Evolutionary conservation across 2,113 vertebrate genomes (phyloP).

Genomic region (Festucalex cinctus): DNA sequence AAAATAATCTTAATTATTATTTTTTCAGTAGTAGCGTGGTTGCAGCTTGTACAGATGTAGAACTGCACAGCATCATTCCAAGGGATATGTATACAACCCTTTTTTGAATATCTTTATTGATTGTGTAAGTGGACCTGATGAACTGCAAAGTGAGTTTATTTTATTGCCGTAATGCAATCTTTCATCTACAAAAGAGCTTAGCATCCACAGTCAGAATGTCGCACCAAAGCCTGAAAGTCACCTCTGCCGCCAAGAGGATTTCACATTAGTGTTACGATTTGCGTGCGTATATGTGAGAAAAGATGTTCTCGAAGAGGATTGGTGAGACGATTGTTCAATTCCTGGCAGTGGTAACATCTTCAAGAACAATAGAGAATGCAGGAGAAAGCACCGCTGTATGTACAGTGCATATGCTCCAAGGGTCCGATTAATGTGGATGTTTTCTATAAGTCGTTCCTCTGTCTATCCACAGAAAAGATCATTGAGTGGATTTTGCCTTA

Average conservation of each 20-base stretch:
- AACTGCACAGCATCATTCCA: background rate
- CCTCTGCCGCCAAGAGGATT: background rate
- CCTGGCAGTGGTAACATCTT: background rate
- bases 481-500: conserved; percentile 79
- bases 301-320: background rate
- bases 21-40: background rate
- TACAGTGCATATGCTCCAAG: background rate
- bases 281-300: background rate
- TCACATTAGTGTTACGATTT: background rate
- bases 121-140: background rate
- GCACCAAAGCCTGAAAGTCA: background rate
- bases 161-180: background rate
- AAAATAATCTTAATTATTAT: too few species aligned
- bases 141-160: background rate
- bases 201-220: background rate
- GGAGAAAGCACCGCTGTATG: background rate
- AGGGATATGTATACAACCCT: background rate
- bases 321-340: background rate
- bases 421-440: background rate
- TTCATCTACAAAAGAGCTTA: background rate
- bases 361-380: background rate
- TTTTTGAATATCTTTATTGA: background rate
- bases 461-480: conserved; percentile 66
- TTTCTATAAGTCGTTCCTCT: background rate
- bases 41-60: background rate